These are phyloP conservation scores for Vidua chalybeata DNA, from an alignment of 2,113 vertebrate genomes.

Conservation along the genomic window DNA sequence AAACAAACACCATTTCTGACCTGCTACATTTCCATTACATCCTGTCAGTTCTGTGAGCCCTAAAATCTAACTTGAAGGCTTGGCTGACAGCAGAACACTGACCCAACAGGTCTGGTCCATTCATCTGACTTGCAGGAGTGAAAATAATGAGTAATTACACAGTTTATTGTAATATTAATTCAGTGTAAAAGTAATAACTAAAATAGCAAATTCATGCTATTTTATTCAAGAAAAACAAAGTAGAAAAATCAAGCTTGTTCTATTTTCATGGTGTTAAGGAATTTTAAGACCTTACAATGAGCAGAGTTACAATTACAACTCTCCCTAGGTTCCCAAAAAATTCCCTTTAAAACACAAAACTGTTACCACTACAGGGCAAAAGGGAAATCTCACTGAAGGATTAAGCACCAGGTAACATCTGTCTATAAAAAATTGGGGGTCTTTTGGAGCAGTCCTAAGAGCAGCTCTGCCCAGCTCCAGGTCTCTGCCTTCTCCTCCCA, in stretches of 20 bases:
- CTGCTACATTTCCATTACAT: neutral
- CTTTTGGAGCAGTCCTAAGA: neutral
- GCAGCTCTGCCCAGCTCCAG: neutral
- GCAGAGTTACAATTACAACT: neutral
- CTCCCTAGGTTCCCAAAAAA: neutral
- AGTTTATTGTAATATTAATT: neutral
- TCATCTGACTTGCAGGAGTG: neutral
- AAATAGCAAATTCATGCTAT: neutral
- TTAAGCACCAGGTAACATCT: neutral
- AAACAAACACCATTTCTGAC: neutral
- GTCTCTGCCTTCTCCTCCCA: neutral
- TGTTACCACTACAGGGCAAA: neutral
- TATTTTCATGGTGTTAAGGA: neutral
- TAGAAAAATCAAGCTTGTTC: neutral
- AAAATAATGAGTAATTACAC: neutral
- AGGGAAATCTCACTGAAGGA: neutral
- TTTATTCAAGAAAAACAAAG: neutral
- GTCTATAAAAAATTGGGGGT: neutral
- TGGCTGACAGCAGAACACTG: neutral
- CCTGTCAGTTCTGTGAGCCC: neutral
- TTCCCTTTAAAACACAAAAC: neutral
- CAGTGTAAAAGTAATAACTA: neutral
- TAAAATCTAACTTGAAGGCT: neutral
- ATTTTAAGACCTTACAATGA: neutral
- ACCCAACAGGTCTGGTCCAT: neutral